These are phyloP conservation scores for Aramus guarauna DNA, from an alignment of 2,113 vertebrate genomes.

Conservation along the genomic window DNA sequence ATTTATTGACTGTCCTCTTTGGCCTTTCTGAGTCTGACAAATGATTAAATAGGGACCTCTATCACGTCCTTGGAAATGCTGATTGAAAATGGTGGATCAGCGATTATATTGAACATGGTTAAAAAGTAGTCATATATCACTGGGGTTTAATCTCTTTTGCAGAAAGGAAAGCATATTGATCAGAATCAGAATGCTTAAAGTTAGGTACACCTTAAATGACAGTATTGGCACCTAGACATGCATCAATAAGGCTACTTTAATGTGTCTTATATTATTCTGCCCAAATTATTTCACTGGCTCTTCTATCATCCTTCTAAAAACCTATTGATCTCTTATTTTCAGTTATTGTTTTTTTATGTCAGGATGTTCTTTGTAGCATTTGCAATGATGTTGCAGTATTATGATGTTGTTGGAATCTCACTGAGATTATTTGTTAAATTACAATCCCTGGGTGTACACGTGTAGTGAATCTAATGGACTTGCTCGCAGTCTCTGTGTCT, in stretches of 20 bases:
- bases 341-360: neutral
- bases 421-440: neutral
- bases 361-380: neutral
- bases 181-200: constrained; percentile 34
- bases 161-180: constrained; percentile 49
- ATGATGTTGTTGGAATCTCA: neutral
- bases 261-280: neutral
- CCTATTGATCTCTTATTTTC: neutral
- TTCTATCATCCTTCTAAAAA: constrained; percentile 33
- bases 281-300: constrained; percentile 32
- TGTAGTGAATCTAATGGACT: neutral
- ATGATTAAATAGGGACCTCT: constrained; percentile 1
- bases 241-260: constrained; percentile 38
- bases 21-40: neutral
- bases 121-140: constrained; percentile 37
- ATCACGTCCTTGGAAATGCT: neutral
- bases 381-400: neutral
- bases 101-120: neutral
- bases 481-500: neutral
- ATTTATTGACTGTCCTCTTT: neutral
- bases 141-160: constrained; percentile 27
- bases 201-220: constrained; percentile 41
- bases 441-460: neutral
- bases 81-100: constrained; percentile 14
- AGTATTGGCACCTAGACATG: constrained; percentile 10